Base-by-base conservation (phyloP, 2,888 invertebrate genomes). In the Microchrysa polita region DNA sequence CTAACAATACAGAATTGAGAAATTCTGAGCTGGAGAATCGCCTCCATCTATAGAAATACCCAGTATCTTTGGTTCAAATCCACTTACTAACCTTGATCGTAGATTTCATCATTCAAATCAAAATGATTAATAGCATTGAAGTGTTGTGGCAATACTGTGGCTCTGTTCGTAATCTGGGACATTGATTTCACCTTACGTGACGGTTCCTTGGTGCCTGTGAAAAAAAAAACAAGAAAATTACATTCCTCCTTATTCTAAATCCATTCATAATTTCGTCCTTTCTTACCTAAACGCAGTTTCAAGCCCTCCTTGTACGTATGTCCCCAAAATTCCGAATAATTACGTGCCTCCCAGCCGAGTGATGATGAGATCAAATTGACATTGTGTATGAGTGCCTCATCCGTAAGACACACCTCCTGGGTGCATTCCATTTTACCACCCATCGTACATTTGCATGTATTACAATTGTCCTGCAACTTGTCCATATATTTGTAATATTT, bases 291-390 rank as follows among this genome's bases (percentile, higher is more conserved):
- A 77, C 91, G 90, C 78, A 91, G 89, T 57, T 88, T 86, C 67
- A 96, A 86, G 1, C 95, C 97, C 22, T 97, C 94, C 4, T 88
- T 88, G 16, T 96, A 88, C 67, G 92, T 93, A 81, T 89, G 89
- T 1, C 93, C 94, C 90, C 92, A 93, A 85, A 97, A 96, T 81
- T 91, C 87, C 0, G 92, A 87, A 83, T 97, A 94, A 84, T 94
- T 96, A 48, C 88, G 85, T 0, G 96, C 93, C 9, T 86, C 86
- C 97, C 97, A 97, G 76, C 92, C 91, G 77, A 87, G 84, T 0
- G 80, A 53, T 75, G 81, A 72, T 74, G 87, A 82, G 16, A 87
- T 83, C 10, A 82, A 81, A 81, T 94, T 92, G 16, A 97, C 88
- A 1, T 88, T 87, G 0, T 88, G 81, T 9, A 95, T 86, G 23